A percentile compares a stretch with the other conserved stretches of the same genome.
phyloP scores from a whole-genome alignment of 2,888 invertebrate species.

The Tetragnatha montana region DNA sequence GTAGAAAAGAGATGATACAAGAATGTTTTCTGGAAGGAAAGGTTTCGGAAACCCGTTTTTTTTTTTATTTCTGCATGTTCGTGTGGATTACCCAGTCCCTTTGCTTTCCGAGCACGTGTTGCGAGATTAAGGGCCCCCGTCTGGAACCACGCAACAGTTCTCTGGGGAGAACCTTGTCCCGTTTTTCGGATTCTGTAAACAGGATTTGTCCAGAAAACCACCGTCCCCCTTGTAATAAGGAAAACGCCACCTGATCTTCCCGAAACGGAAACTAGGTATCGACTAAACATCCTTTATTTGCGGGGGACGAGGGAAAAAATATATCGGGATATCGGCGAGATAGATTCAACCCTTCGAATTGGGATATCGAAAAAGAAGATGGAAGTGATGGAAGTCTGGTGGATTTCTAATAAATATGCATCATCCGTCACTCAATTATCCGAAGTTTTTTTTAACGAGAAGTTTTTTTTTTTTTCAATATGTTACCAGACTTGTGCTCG shows the following conservation, averaged over 20 bases:
- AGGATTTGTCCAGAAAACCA: background rate
- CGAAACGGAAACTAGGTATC: conserved; percentile 29
- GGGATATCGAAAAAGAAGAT: conserved; percentile 11
- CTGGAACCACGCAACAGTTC: background rate
- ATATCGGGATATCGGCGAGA: conserved; percentile 24
- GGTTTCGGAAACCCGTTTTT: background rate
- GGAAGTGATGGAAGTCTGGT: conserved; percentile 2
- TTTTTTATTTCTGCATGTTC: conserved; percentile 22
- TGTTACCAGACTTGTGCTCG: background rate
- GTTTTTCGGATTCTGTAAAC: conserved; percentile 36
- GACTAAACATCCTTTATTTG: background rate
- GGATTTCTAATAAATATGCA: conserved; percentile 25
- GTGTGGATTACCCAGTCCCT: conserved; percentile 14
- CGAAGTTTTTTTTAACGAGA: background rate
- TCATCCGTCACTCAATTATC: conserved; percentile 15
- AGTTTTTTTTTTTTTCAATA: background rate
- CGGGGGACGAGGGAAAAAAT: conserved; percentile 23
- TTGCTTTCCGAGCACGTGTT: conserved; percentile 40
- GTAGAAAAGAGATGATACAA: background rate
- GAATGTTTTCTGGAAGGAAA: too few species aligned
- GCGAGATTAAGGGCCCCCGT: conserved; percentile 29
- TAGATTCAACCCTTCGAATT: background rate
- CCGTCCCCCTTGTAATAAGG: background rate
- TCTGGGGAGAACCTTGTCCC: conserved; percentile 20
- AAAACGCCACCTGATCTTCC: conserved; percentile 30